Evolutionary conservation across 1,140 invertebrate species (phyloP).

Genomic region (Neuroterus valhalla): DNA sequence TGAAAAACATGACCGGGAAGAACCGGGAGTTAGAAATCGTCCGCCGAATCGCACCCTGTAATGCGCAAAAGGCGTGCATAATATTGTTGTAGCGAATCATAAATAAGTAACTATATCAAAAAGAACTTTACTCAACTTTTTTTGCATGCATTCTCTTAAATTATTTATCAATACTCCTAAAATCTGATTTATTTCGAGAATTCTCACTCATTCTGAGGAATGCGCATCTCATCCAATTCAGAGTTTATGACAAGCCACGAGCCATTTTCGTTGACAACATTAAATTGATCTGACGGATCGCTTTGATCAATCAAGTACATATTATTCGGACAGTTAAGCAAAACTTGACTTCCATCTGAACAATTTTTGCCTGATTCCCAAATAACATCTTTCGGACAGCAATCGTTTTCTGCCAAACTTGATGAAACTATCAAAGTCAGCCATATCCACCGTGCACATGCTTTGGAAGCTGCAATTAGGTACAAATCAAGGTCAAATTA

Average conservation of each 20-base stretch:
- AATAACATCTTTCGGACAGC: constrained; percentile 33
- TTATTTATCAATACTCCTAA: neutral
- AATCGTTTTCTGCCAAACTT: constrained; percentile 30
- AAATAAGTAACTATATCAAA: too few relatives aligned
- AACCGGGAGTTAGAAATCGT: too few relatives aligned
- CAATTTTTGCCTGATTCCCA: constrained; percentile 51
- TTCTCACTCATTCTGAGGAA: neutral
- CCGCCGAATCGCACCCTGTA: too few relatives aligned
- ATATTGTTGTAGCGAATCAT: too few relatives aligned
- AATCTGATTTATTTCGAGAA: neutral
- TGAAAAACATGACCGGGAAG: too few relatives aligned
- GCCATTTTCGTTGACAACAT: constrained; percentile 10
- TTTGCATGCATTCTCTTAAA: neutral
- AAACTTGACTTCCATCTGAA: constrained; percentile 48
- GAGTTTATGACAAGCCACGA: neutral
- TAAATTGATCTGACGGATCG: constrained; percentile 43
- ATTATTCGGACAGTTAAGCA: constrained; percentile 47
- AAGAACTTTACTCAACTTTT: too few relatives aligned
- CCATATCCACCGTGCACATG: neutral
- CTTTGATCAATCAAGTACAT: constrained; percentile 32
- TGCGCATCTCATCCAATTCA: too few relatives aligned
- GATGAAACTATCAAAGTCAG: constrained; percentile 45
- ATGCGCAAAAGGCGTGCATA: too few relatives aligned
- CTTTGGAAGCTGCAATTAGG: too few relatives aligned
- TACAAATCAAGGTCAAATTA: too few relatives aligned